These are phyloP conservation scores for Pseudomyrmex dendroicus DNA, from an alignment of 1,140 invertebrate genomes.

Conservation along the genomic window DNA sequence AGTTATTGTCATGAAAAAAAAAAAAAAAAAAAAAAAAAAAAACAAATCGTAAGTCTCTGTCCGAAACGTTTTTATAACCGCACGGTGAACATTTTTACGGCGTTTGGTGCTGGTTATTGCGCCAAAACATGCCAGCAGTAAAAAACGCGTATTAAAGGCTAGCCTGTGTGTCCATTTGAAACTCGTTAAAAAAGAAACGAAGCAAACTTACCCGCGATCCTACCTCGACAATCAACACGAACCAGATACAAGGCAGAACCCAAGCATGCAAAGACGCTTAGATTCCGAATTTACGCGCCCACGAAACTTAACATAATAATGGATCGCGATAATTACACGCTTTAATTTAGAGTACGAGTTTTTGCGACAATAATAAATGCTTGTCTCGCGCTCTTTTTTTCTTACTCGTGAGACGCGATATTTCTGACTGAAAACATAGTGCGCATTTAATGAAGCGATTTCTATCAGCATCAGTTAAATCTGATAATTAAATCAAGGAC, in stretches of 20 bases:
- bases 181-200: slow-evolving; percentile 55
- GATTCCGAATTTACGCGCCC: not conserved
- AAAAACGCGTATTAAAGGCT: slow-evolving; percentile 44
- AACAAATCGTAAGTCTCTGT: not conserved
- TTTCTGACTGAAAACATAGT: slow-evolving; percentile 42
- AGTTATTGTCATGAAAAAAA: not conserved
- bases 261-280: not conserved
- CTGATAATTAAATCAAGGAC: slow-evolving; percentile 80
- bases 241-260: slow-evolving; percentile 13
- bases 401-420: not conserved
- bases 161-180: slow-evolving; percentile 27
- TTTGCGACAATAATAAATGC: not conserved
- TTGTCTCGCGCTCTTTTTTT: not conserved
- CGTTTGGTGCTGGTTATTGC: not conserved
- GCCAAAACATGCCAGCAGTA: slow-evolving; percentile 24
- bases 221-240: slow-evolving; percentile 40
- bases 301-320: slow-evolving; percentile 29
- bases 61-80: slow-evolving; percentile 2
- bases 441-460: slow-evolving; percentile 77
- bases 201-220: slow-evolving; percentile 11
- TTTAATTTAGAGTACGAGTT: slow-evolving; percentile 6
- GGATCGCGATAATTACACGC: slow-evolving; percentile 42
- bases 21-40: not conserved
- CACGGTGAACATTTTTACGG: slow-evolving; percentile 54
- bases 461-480: slow-evolving; percentile 75